Evolutionary conservation across 1,140 invertebrate species (phyloP), one percentile per base, ranked within the genome.

Genomic region (Eumeta japonica): DNA sequence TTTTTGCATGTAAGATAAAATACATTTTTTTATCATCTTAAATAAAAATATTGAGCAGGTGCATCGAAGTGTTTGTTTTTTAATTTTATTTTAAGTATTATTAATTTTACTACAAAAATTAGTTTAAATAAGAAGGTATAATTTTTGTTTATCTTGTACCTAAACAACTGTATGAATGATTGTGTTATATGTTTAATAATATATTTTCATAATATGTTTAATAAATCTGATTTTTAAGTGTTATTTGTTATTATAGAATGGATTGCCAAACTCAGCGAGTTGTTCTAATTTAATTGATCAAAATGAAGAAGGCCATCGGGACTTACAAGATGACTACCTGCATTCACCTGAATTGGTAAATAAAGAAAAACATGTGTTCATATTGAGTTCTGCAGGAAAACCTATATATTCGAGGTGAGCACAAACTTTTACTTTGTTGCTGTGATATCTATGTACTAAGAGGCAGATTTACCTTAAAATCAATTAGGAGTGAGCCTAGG

Each of bases 361-460:
- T 2, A 87, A 92, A 47, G 86, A 84, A 34, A 94, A 94, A 63
- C 94, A 98, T 76, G 82, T 97, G 20, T 97, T 98, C 73, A 89
- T 98, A 48, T 67, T 97, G 4, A 97, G 93, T 75, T 87, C 92
- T 59, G 89, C 94, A 11, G 94, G 94, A 9, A 98, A 98, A 75
- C 94, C 94, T 13, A 92, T 98, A 43, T 98, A 96, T 75, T 92
- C 92, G 16, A 83, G 93, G 82, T 92, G 78, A 35, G 64, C 40
- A 20, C 19, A 31, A 20, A 37, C 10, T 27, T 19, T 42, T 28
- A 27, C 2, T 24, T n/a, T n/a, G n/a, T 35, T 11, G n/a, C n/a
- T n/a, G n/a, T n/a, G n/a, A n/a, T n/a, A n/a, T n/a, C n/a, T n/a
- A n/a, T 27, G 9, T 27, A 27, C n/a, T 27, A 9, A 27, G n/a